A percentile compares a stretch with the other conserved stretches of the same genome.
Evolutionary conservation across 2,113 vertebrate genomes (phyloP).

Genomic region (Helogale parvula): DNA sequence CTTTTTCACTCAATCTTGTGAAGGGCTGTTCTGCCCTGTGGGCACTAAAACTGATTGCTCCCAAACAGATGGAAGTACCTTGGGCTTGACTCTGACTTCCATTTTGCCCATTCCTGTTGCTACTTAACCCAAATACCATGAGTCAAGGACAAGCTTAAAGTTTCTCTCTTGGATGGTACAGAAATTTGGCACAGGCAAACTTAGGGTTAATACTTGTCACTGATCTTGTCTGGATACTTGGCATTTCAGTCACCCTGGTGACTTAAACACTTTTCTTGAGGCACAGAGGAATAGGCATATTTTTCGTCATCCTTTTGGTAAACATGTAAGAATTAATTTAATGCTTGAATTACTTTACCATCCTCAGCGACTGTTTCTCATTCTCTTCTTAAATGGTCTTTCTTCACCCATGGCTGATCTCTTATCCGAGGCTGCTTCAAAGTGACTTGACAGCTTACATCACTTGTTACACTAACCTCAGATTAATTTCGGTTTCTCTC

Average conservation of each 20-base stretch:
- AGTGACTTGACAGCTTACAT: conserved; percentile 76
- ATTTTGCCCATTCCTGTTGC: conserved; percentile 27
- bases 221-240: conserved; percentile 63
- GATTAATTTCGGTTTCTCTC: conserved; percentile 62
- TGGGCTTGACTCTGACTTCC: neutral
- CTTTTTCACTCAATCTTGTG: conserved; percentile 48
- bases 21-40: conserved; percentile 39
- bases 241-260: conserved; percentile 72
- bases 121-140: conserved; percentile 47
- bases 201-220: conserved; percentile 51
- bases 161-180: conserved; percentile 23
- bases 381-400: conserved; percentile 87
- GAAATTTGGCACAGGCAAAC: neutral
- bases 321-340: conserved; percentile 90
- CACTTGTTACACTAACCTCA: conserved; percentile 66
- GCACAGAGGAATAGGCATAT: conserved; percentile 80
- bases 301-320: conserved; percentile 85
- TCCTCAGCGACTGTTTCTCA: conserved; percentile 85
- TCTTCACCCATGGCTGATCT: conserved; percentile 85
- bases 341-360: conserved; percentile 87
- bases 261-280: conserved; percentile 76
- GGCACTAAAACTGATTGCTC: conserved; percentile 10
- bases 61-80: conserved; percentile 49
- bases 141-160: neutral
- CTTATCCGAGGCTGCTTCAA: conserved; percentile 74